Evolutionary conservation across 2,888 invertebrate species (phyloP), one percentile per base, ranked within the genome.

Genomic region (Monochamus alternatus): DNA sequence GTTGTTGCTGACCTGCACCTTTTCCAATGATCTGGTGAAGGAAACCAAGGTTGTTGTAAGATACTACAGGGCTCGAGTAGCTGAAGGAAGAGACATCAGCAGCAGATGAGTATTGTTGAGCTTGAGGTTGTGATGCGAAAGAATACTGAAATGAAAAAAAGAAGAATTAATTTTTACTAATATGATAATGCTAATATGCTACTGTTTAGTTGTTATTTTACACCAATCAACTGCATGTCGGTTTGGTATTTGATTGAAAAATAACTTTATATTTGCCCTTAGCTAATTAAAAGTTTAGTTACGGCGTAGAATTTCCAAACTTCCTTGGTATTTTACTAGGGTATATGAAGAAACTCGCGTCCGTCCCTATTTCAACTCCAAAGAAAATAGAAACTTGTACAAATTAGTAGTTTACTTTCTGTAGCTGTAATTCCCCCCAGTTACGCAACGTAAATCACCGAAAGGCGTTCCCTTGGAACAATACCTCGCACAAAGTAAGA

Each of bases 11-110:
- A 22, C 79, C 75, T 30, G 83, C 75, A 8, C 71, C 14, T 77
- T 87, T 86, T 9, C 87, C 87, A 58, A 82, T 81, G 3, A 85
- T 44, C 81, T 88, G 87, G 30, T 84, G 81, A 5, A 88, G 78
- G 9, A 88, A 82, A 14, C 89, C 89, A 14, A 85, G 79, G 78
- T 86, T 88, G 73, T 86, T 87, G 82, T 89, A 89, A 7, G 84
- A 81, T 3, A 89, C 89, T 32, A 88, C 78, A 8, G 89, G 89
- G 74, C 87, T 88, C 58, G 85, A 85, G 78, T 88, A 89, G 77
- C 86, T 85, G 84, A 89, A 89, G 69, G 86, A 85, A 2, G 88
- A 89, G 4, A 89, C 89, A 64, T 88, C 87, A 44, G 85, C 85
- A n/a, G 89, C 89, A 74, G 87, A 83, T 0, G 88, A 89, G 76